Percentiles rank a stretch among this genome's conserved stretches.
Evolutionary conservation across 2,113 vertebrate genomes (phyloP).

Genomic region (Perognathus longimembris): DNA sequence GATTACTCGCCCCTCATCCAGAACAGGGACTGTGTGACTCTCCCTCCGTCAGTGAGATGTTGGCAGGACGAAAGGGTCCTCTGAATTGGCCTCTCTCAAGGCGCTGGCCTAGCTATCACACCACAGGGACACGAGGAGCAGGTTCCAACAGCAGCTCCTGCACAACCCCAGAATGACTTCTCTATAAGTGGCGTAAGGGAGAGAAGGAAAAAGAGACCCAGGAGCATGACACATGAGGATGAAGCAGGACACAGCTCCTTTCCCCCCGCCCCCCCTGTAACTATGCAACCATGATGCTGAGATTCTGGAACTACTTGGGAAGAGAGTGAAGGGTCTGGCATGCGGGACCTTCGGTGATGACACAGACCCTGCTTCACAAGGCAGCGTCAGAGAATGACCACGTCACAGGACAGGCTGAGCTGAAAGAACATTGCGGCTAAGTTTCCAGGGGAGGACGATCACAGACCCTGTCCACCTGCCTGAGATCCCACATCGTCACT

Average conservation of each 20-base stretch:
- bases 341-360: not conserved
- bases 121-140: not conserved
- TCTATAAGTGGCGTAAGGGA: not conserved
- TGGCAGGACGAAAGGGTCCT: not conserved
- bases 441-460: not conserved
- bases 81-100: not conserved
- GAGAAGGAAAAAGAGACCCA: not conserved
- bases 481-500: not conserved
- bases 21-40: not conserved
- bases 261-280: not conserved
- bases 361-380: not conserved
- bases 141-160: not conserved
- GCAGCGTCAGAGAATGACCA: not conserved
- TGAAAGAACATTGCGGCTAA: not conserved
- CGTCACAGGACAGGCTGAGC: not conserved
- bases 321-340: not conserved
- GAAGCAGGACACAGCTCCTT: no score
- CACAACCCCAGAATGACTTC: not conserved
- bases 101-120: no score
- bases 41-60: not conserved
- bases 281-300: not conserved
- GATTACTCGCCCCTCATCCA: not conserved
- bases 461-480: not conserved
- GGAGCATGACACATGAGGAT: not conserved
- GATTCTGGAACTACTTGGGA: not conserved